phyloP scores from a whole-genome alignment of 2,888 invertebrate genomes.

The Xylophagus ater region DNA sequence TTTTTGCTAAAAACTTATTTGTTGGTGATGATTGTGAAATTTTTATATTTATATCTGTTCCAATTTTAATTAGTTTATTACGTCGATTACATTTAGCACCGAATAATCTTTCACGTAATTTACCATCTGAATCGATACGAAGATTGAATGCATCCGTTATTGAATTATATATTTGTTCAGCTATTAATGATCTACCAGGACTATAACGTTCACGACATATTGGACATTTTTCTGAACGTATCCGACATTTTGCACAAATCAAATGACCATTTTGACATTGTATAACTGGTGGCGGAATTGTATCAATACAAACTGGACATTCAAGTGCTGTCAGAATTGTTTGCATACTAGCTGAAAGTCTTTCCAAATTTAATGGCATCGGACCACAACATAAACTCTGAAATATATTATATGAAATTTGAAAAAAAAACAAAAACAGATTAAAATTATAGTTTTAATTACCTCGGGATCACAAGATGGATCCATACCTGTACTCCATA shows the following conservation, averaged over 20 bases:
- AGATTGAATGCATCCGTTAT: conserved; percentile 42
- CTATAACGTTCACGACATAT: conserved; percentile 47
- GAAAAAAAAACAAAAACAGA: neutral
- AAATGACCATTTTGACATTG: conserved; percentile 57
- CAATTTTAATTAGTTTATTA: conserved; percentile 6
- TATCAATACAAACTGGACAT: conserved; percentile 54
- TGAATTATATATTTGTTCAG: conserved; percentile 45
- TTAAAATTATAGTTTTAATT: neutral
- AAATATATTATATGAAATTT: conserved; percentile 24
- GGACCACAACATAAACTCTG: conserved; percentile 44
- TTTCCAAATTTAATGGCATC: conserved; percentile 44
- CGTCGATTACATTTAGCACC: conserved; percentile 24
- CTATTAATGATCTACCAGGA: conserved; percentile 43
- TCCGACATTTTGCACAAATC: conserved; percentile 48
- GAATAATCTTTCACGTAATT: conserved; percentile 42
- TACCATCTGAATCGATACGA: conserved; percentile 33
- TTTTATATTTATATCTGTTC: conserved; percentile 18
- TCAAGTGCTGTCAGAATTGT: conserved; percentile 45
- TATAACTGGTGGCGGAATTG: conserved; percentile 49
- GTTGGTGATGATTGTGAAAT: conserved; percentile 29
- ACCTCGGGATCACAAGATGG: conserved; percentile 41
- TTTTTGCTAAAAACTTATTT: conserved; percentile 42
- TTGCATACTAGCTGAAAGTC: conserved; percentile 42
- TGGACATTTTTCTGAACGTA: conserved; percentile 49
- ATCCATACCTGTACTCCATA: conserved; percentile 43